Evolutionary conservation across 1,140 invertebrate species (phyloP), one percentile per base, ranked within the genome.

Genomic region (Euwallacea similis): DNA sequence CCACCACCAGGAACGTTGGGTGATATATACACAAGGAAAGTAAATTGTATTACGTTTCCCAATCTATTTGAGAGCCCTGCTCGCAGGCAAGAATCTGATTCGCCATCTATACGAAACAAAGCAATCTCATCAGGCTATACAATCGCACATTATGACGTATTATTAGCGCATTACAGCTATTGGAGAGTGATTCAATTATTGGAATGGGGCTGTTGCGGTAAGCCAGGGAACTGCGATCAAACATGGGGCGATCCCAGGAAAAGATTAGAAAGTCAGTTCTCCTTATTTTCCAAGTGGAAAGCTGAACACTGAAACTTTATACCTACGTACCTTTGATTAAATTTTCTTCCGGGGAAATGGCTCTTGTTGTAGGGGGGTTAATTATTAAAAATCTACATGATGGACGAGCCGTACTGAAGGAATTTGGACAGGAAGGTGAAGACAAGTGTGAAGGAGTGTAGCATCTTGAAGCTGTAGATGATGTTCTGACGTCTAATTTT

Each of bases 161-260:
- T 76, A 76, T 76, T 76, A 76, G 78, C 79, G 80, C 80, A 81
- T 82, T 81, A 81, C 79, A 74, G 79, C 79, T 80, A 81, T 81
- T 80, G 80, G 79, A 81, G 80, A 80, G 78, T 79, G 78, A 82
- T 82, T 82, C 80, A 82, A 82, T 82, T 82, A 82, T 82, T 80
- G 80, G 80, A 81, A 81, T 80, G 78, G 79, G 76, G 77, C 77
- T 79, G 74, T 79, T 80, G 79, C 79, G 80, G 79, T 76, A 74
- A 76, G 74, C 78, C 77, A 71, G 74, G 73, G 75, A 79, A 80
- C 76, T 77, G 75, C 76, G 75, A 78, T 78, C 79, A 79, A 80
- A 79, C 79, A 79, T 78, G 74, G 62, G 41, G 66, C 74, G 77
- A 78, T 78, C 74, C 74, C 72, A 65, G 63, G 55, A 16, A 61